Evolutionary conservation across 1,140 invertebrate species (phyloP), one percentile per base, ranked within the genome.

Genomic region (Acromyrmex echinatior): DNA sequence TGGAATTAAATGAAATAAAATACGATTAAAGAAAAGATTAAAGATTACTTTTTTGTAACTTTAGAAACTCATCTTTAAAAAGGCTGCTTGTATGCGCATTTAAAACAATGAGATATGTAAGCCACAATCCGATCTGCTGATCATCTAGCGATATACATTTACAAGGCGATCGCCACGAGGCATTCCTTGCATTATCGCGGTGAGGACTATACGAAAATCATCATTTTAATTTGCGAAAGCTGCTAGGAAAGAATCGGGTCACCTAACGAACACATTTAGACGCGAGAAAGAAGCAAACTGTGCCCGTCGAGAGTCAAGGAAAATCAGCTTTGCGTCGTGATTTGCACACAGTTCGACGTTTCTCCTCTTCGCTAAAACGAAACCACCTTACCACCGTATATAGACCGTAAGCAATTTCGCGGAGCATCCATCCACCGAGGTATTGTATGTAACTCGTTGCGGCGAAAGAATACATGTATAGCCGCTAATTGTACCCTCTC

Each of bases 401-500:
- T 84, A 84, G 80, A 84, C 80, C 80, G 80, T 84, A 84, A 84
- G 70, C 80, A 62, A 84, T 84, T 74, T 76, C 56, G 70, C 70
- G 70, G 70, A 12, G 79, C 70, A 84, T 81, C 78, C 70, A 74
- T 62, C 70, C 25, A 49, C 56, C 56, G 9, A 51, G 18, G 21
- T 49, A 82, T 60, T 74, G 70, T 62, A 25, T 60, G 80, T 45
- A 80, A 68, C 63, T 81, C 28, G 18, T 4, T 12, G 77, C 77
- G 77, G 60, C 39, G 77, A 18, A 39, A 9, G 70, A 58, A 14
- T 10, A 51, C 9, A 9, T 51, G 14, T 21, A 21, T 16, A 71
- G 18, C 31, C 56, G 56, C 53, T 84, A 74, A 84, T 84, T 84
- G 80, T 76, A 81, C 16, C n/a, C 35, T 58, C 39, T 63, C 78